Base-by-base conservation (phyloP, 2,888 invertebrate genomes). In the Dugesia japonica region DNA sequence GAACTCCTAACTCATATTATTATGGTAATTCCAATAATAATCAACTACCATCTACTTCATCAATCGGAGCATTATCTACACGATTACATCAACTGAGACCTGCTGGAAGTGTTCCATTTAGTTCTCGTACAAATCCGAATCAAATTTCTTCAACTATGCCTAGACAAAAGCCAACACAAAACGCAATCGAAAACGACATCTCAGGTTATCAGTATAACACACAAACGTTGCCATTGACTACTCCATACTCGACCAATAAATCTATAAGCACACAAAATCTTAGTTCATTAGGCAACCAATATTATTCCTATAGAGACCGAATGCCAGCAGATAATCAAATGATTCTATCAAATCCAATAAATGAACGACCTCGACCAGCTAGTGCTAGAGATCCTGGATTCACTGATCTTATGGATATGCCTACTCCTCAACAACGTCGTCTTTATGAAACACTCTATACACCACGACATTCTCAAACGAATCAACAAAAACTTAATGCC, bases 351-450 rank as follows among this genome's bases (percentile, higher is more conserved):
- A 56, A 56, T 56, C 23, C 56, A 23, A 56, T 56, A 13, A 56
- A 56, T 56, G 72, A 72, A n/a, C 4, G 76, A 75, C 76, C 73
- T 26, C 77, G 77, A 26, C 74, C 77, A n/a, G 71, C 75, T 1
- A 75, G 78, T 33, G 77, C 71, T 28, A 42, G 79, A 26, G 79
- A 79, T 72, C 78, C 79, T 75, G 38, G 28, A n/a, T 73, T 23
- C 73, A 73, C 89, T 86, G 86, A 89, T 80, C 27, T 71, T 1
- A 26, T 75, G 71, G 33, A 26, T n/a, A 31, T 74, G 31, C 26
- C 71, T 26, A 71, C 26, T 13, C 26, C 28, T 4, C 76, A 56
- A 72, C 72, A n/a, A 28, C 28, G 76, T n/a, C 42, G 75, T 23
- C 71, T 56, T 1, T 71, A 26, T 28, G 72, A 23, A 26, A 71